phyloP scores from a whole-genome alignment of 35 echinoderm and acorn worm species.

The Heliocidaris erythrogramma region DNA sequence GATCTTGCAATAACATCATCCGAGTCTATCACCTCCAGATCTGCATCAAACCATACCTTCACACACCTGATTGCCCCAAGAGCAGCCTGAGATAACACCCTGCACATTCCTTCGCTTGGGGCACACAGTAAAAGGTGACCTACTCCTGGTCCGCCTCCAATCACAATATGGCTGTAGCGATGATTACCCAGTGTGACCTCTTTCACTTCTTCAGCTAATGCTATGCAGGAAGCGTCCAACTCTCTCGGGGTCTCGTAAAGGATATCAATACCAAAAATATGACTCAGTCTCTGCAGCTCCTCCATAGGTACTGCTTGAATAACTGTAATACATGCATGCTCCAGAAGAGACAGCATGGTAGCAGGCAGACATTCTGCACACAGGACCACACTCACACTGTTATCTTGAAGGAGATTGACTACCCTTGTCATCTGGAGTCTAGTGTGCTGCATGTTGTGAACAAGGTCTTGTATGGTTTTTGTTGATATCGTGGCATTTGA shows the following conservation, averaged over 20 bases:
- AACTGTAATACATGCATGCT: constrained; percentile 17
- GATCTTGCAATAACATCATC: neutral
- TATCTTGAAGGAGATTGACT: neutral
- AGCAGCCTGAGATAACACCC: neutral
- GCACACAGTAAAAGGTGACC: constrained; percentile 19
- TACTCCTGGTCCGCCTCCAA: neutral
- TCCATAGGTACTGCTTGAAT: constrained; percentile 5
- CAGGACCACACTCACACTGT: neutral
- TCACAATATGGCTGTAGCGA: neutral
- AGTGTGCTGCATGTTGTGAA: constrained; percentile 25
- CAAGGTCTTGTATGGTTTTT: neutral
- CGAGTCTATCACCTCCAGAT: neutral
- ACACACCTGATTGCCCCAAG: neutral
- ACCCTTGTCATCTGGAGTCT: neutral
- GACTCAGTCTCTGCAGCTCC: constrained; percentile 6
- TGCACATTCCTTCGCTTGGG: constrained; percentile 22
- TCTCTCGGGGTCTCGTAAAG: neutral
- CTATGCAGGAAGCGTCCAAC: neutral
- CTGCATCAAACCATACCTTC: neutral
- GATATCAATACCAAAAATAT: neutral
- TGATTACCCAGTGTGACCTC: neutral
- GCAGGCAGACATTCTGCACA: neutral
- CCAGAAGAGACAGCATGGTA: neutral
- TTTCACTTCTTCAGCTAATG: neutral
- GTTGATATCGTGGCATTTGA: neutral